phyloP scores from a whole-genome alignment of 2,888 invertebrate genomes.

The Malthinus flaveolus region DNA sequence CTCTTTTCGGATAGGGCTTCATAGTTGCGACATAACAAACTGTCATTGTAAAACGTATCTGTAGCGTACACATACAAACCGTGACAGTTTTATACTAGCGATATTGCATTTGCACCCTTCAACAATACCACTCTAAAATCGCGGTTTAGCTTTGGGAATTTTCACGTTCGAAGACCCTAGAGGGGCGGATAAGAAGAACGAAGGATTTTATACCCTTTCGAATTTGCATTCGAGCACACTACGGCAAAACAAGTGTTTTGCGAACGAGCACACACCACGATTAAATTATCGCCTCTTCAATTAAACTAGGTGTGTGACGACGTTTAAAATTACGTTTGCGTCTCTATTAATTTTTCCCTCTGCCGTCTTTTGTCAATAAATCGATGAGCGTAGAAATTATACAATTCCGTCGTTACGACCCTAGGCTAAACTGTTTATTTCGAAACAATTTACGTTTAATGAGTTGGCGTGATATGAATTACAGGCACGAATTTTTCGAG shows the following conservation, averaged over 20 bases:
- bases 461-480: background rate
- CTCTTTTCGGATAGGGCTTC: slow-evolving; percentile 16
- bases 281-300: slow-evolving; percentile 19
- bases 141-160: slow-evolving; percentile 19
- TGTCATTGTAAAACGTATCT: slow-evolving; percentile 27
- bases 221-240: slow-evolving; percentile 21
- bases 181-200: slow-evolving; percentile 24
- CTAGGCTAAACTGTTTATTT: slow-evolving; percentile 1
- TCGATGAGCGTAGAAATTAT: slow-evolving; percentile 7
- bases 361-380: slow-evolving; percentile 7
- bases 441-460: slow-evolving; percentile 4
- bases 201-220: slow-evolving; percentile 26
- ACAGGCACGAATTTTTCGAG: background rate
- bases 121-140: slow-evolving; percentile 10
- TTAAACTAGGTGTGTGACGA: background rate
- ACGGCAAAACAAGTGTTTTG: slow-evolving; percentile 22
- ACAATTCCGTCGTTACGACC: background rate
- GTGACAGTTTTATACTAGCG: slow-evolving; percentile 7
- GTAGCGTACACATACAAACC: slow-evolving; percentile 16
- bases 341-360: background rate
- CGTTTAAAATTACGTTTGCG: background rate
- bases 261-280: slow-evolving; percentile 7
- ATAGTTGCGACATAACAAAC: slow-evolving; percentile 24
- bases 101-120: slow-evolving; percentile 23
- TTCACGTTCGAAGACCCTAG: slow-evolving; percentile 10